Conservation (phyloP, 2,888 invertebrate genomes). For the Acanthosepion lycidas region DNA sequence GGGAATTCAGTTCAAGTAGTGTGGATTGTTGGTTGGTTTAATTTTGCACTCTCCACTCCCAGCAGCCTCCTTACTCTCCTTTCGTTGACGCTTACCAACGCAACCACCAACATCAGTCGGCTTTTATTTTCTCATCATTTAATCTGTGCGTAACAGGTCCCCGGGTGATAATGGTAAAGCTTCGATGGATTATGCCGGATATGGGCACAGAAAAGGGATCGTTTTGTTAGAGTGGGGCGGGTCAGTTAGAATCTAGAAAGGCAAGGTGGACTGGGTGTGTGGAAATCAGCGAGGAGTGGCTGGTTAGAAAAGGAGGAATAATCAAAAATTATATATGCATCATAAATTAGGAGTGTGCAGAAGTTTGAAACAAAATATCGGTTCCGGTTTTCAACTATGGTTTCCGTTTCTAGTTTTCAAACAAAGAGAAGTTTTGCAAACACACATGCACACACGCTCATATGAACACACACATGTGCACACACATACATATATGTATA, state of each 20-base stretch:
- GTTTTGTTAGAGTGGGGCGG: background rate
- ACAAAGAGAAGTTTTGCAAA: too few species aligned
- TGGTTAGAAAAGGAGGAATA: background rate
- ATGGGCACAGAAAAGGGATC: background rate
- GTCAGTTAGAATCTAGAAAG: background rate
- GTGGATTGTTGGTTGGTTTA: too few species aligned
- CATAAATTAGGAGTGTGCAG: too few species aligned
- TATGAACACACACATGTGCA: too few species aligned
- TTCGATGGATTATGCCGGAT: background rate
- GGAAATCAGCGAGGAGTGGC: background rate
- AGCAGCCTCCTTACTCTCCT: background rate
- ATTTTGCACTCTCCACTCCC: background rate
- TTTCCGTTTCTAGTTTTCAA: too few species aligned
- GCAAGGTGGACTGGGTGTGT: background rate
- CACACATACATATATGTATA: too few species aligned
- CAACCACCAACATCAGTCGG: background rate
- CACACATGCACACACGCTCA: too few species aligned
- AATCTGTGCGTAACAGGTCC: background rate
- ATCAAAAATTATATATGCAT: too few species aligned
- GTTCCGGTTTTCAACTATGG: too few species aligned
- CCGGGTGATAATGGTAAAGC: background rate
- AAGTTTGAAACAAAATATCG: too few species aligned
- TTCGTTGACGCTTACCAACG: background rate
- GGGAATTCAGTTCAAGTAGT: too few species aligned
- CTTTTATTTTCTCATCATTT: background rate